A percentile compares a stretch with the other conserved stretches of the same genome.
These are phyloP conservation scores for Leptobrachium leishanense DNA, from an alignment of 2,113 vertebrate species.

Conservation along the genomic window DNA sequence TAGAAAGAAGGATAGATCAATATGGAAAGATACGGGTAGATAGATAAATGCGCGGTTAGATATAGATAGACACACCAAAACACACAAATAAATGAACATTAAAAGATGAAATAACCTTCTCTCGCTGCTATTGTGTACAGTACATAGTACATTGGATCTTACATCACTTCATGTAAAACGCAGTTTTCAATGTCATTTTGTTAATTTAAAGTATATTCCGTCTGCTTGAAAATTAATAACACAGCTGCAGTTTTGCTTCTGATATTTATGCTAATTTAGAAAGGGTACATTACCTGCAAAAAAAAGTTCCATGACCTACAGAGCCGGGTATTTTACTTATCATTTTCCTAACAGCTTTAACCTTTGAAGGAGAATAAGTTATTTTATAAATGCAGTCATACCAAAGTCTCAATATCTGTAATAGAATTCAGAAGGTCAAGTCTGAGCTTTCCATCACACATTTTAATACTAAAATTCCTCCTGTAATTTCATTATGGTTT, in stretches of 20 bases:
- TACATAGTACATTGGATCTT: background rate
- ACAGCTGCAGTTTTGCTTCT: conserved; percentile 16
- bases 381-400: conserved; percentile 20
- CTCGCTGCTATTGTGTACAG: background rate
- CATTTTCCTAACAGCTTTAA: conserved; percentile 32
- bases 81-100: background rate
- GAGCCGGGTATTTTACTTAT: conserved; percentile 24
- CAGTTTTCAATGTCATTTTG: conserved; percentile 26
- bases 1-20: no score
- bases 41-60: no score
- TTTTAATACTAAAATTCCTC: background rate
- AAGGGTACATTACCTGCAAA: conserved; percentile 21
- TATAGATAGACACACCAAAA: background rate
- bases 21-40: no score
- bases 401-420: conserved; percentile 19
- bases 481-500: background rate
- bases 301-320: conserved; percentile 35
- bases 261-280: conserved; percentile 40
- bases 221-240: conserved; percentile 30
- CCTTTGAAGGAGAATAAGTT: conserved; percentile 37
- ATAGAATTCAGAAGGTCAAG: conserved; percentile 17
- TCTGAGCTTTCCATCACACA: background rate
- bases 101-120: background rate
- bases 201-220: conserved; percentile 9
- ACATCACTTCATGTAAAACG: background rate